Base-by-base conservation (phyloP, 1,140 invertebrate species). In the Thaumatotibia leucotreta region DNA sequence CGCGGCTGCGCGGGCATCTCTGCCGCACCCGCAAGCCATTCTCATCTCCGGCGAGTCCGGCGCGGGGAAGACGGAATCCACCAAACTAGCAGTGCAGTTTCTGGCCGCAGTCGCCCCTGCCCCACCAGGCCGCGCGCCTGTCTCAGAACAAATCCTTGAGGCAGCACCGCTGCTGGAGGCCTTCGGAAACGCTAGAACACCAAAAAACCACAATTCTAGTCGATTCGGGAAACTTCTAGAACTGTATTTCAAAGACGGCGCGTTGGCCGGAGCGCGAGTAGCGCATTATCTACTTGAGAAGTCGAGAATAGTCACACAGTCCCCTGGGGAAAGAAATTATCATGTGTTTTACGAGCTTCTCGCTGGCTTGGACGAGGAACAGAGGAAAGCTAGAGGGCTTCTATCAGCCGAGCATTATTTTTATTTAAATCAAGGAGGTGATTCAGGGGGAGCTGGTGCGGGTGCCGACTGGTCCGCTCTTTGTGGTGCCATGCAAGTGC, bases 261-360 rank as follows among this genome's bases (percentile, higher is more conserved):
- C 97, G 22, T 97, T 99, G 67, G 95, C 97, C 27, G 98, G 98
- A 22, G 98, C 98, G 50, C 96, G 96, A 89, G 97, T 98, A 35
- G 98, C 97, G 2, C 98, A 99, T 88, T 99, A 99, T 91, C 93
- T 99, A 23, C 85, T 99, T 70, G 99, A 99, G 90, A 99, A 99
- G 88, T 99, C 98, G 22, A 93, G 99, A 70, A 99, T 99, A 74
- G 97, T 99, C 4, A 98, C 97, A 0, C 98, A 99, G 91, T 96
- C 97, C 0, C 94, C 95, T 0, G 97, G 98, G 1, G 98, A 99
- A 88, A 92, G 99, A 65, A 99, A 99, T 88, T 99, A 99, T 83
- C 98, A 99, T 81, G 97, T 99, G 14, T 99, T 99, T 89, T 99
- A 99, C 81, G 98, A 99, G 90, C 93, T 99, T 75, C 89, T 99